Evolutionary conservation across 2,888 invertebrate genomes (phyloP).

Genomic region (Caenorhabditis virilis): DNA sequence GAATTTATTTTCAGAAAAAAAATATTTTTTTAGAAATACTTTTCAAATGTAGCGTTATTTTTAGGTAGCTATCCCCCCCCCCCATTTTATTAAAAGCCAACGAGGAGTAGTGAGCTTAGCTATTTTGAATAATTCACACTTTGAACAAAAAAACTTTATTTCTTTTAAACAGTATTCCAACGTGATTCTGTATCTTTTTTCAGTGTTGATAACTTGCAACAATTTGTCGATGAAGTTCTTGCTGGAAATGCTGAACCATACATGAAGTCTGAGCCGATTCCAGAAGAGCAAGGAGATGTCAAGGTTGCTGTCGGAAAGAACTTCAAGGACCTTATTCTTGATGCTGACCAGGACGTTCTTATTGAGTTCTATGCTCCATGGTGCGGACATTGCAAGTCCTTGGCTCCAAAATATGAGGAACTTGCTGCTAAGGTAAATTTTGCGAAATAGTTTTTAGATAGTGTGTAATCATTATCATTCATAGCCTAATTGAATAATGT

Average conservation of each 20-base stretch:
- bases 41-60: no score
- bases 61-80: no score
- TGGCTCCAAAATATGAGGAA: slow-evolving; percentile 91
- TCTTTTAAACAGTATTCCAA: not conserved
- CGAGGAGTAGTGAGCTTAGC: no score
- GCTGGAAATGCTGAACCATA: slow-evolving; percentile 85
- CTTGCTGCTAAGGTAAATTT: slow-evolving; percentile 76
- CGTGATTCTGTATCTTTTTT: slow-evolving; percentile 13
- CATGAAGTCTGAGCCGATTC: slow-evolving; percentile 91
- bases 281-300: slow-evolving; percentile 80
- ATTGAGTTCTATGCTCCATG: slow-evolving; percentile 99
- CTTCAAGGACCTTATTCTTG: slow-evolving; percentile 86
- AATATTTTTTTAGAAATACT: no score
- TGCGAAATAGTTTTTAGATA: not conserved
- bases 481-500: not conserved
- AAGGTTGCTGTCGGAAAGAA: slow-evolving; percentile 90
- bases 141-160: no score
- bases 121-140: no score
- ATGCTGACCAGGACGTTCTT: slow-evolving; percentile 88
- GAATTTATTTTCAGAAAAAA: no score
- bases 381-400: slow-evolving; percentile 97
- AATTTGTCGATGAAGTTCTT: slow-evolving; percentile 83
- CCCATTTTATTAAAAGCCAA: no score
- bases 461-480: not conserved
- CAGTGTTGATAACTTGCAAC: slow-evolving; percentile 82